Conservation (phyloP, 2,797 vertebrate species). For the Benthosema pterotum region DNA sequence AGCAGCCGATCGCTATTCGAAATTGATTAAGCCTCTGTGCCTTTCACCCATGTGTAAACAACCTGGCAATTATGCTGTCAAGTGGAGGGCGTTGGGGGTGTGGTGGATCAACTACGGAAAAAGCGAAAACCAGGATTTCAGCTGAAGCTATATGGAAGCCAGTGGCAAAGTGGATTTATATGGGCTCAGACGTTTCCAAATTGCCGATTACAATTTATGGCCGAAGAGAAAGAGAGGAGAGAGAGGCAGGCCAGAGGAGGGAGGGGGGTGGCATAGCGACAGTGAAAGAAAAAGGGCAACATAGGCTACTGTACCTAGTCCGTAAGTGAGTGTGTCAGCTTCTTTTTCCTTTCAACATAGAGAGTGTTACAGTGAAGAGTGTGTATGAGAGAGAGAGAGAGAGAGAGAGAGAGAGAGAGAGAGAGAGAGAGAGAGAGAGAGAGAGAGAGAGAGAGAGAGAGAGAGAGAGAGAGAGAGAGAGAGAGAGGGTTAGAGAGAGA, state of each 20-base stretch:
- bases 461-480: neutral
- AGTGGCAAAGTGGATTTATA: neutral
- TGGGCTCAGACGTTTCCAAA: neutral
- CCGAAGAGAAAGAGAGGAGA: conserved; percentile 14
- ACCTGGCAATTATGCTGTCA: conserved; percentile 71
- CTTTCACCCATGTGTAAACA: conserved; percentile 54
- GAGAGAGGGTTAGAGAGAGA: neutral
- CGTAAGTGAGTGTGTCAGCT: too few relatives aligned
- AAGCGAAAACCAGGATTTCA: conserved; percentile 2
- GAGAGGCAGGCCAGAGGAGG: neutral
- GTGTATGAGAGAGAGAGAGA: too few relatives aligned
- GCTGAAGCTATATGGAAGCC: too few relatives aligned
- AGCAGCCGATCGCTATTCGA: conserved; percentile 68
- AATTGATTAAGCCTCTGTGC: conserved; percentile 61
- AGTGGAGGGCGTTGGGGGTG: conserved; percentile 51
- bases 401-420: neutral
- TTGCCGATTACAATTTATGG: neutral
- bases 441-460: neutral
- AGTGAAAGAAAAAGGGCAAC: neutral
- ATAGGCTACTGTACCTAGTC: too few relatives aligned
- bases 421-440: neutral
- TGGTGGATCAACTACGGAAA: conserved; percentile 16
- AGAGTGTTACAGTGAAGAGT: neutral
- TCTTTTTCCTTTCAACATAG: too few relatives aligned
- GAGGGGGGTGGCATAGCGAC: neutral